These are phyloP conservation scores for Drosophila crucigera DNA, from an alignment of 2,888 invertebrate genomes.

Conservation along the genomic window DNA sequence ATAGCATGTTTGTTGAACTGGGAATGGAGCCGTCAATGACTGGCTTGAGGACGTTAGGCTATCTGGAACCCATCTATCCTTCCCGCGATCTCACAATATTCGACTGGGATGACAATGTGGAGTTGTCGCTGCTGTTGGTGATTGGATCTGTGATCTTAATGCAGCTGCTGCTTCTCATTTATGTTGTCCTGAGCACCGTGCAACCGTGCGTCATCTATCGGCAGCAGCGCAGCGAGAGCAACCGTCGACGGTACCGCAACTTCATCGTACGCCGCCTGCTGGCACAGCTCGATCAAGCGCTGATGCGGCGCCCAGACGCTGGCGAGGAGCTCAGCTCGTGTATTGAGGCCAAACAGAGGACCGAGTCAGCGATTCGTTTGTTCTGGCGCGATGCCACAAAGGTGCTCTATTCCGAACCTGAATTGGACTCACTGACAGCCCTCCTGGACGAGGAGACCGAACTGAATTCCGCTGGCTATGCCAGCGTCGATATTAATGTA, in stretches of 20 bases:
- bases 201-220: conserved; percentile 29
- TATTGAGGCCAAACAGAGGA: conserved; percentile 20
- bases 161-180: conserved; percentile 46
- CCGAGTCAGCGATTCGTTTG: conserved; percentile 41
- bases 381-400: conserved; percentile 51
- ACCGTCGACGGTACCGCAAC: conserved; percentile 40
- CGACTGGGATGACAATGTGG: conserved; percentile 38
- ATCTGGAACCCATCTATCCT: conserved; percentile 6
- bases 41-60: conserved; percentile 11
- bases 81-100: conserved; percentile 3
- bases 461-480: conserved; percentile 45
- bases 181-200: conserved; percentile 27
- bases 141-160: conserved; percentile 33
- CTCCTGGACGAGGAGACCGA: conserved; percentile 47
- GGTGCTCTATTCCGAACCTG: conserved; percentile 47
- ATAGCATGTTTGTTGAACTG: not conserved
- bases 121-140: conserved; percentile 34
- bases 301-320: not conserved
- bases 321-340: conserved; percentile 21
- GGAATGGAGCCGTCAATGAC: conserved; percentile 5
- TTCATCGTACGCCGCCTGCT: conserved; percentile 60
- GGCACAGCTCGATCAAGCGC: conserved; percentile 44
- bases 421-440: conserved; percentile 22
- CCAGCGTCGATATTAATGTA: conserved; percentile 31
- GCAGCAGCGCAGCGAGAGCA: conserved; percentile 28